phyloP scores from a whole-genome alignment of 1,140 invertebrate genomes.

The Amyelois transitella region DNA sequence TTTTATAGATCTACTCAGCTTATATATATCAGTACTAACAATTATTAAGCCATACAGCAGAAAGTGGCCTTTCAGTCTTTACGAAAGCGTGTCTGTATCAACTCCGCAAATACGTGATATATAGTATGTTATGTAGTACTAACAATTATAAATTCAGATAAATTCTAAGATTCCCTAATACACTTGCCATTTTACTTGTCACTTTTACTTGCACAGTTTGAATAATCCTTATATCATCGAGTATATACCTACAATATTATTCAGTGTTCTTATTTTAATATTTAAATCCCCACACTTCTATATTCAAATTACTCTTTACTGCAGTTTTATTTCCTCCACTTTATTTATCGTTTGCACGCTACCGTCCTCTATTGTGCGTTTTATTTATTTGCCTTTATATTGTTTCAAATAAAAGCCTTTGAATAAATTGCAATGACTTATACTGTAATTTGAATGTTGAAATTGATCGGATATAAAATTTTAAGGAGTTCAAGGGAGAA shows the following conservation, averaged over 20 bases:
- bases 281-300: background rate
- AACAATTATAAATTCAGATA: too few relatives aligned
- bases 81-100: too few relatives aligned
- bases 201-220: background rate
- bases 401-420: background rate
- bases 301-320: background rate
- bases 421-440: background rate
- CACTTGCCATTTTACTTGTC: background rate
- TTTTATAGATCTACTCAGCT: too few relatives aligned
- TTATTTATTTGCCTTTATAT: background rate
- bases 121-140: too few relatives aligned
- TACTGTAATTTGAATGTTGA: background rate
- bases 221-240: background rate
- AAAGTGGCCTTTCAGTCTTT: too few relatives aligned
- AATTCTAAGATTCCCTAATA: background rate
- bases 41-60: too few relatives aligned
- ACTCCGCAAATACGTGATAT: too few relatives aligned
- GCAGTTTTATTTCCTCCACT: background rate
- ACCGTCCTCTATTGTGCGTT: background rate
- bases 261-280: background rate
- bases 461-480: too few relatives aligned
- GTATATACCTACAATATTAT: background rate
- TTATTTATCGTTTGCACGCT: background rate
- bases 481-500: too few relatives aligned
- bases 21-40: too few relatives aligned